phyloP scores from a whole-genome alignment of 1,140 invertebrate genomes.

The Drosophila nasuta region DNA sequence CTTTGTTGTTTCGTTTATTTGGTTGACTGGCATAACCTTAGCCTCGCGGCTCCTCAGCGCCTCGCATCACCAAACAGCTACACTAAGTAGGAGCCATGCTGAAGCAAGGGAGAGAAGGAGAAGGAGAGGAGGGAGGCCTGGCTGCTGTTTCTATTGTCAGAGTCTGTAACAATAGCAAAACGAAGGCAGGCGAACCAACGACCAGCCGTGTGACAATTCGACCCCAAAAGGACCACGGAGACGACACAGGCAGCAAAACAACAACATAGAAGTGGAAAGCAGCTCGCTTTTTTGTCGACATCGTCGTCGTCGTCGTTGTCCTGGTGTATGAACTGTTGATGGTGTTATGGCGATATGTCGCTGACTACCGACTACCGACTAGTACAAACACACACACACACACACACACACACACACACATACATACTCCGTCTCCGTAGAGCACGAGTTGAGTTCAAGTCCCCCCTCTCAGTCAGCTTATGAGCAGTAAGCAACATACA shows the following conservation, averaged over 20 bases:
- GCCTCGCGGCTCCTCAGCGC: slow-evolving; percentile 46
- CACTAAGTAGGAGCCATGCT: slow-evolving; percentile 40
- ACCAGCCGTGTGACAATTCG: slow-evolving; percentile 70
- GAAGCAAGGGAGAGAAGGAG: not conserved
- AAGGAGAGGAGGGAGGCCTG: slow-evolving; percentile 3
- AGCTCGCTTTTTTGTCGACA: slow-evolving; percentile 25
- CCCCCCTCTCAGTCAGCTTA: slow-evolving; percentile 29
- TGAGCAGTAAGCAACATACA: slow-evolving; percentile 71
- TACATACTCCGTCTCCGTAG: too few species aligned
- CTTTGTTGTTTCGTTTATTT: slow-evolving; percentile 82
- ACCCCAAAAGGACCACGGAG: slow-evolving; percentile 63
- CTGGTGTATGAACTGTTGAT: slow-evolving; percentile 77
- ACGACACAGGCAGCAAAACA: slow-evolving; percentile 17
- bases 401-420: not conserved
- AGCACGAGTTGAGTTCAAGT: slow-evolving; percentile 6
- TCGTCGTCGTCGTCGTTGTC: slow-evolving; percentile 29
- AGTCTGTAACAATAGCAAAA: slow-evolving; percentile 73
- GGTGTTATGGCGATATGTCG: slow-evolving; percentile 82
- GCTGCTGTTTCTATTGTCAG: slow-evolving; percentile 69
- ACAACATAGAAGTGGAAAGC: slow-evolving; percentile 32
- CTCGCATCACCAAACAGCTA: slow-evolving; percentile 2
- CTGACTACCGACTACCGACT: slow-evolving; percentile 55
- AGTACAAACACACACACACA: not conserved
- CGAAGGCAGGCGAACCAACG: slow-evolving; percentile 23
- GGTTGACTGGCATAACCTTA: slow-evolving; percentile 81